These are phyloP conservation scores for Lamellibrachia columna DNA, from an alignment of 2,888 invertebrate species.

Conservation along the genomic window DNA sequence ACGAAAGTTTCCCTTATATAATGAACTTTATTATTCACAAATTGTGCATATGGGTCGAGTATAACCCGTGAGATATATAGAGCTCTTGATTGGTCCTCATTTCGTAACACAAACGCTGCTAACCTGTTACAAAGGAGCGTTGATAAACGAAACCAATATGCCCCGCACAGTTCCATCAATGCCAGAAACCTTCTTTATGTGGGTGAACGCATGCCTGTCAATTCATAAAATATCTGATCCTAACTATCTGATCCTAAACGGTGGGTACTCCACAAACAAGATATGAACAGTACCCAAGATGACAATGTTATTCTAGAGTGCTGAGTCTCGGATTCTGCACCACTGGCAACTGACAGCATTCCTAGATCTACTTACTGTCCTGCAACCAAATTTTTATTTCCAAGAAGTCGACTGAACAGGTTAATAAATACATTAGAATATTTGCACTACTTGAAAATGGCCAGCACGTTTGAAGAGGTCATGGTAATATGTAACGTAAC, in stretches of 20 bases:
- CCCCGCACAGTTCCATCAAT: not conserved
- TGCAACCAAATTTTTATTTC: not conserved
- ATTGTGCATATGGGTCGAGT: not conserved
- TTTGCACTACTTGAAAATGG: not conserved
- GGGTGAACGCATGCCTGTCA: not conserved
- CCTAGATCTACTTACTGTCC: not conserved
- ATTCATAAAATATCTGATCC: constrained; percentile 6
- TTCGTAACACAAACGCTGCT: not conserved
- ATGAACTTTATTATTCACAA: constrained; percentile 16
- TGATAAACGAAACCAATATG: not conserved
- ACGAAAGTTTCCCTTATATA: not conserved
- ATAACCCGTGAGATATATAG: not conserved
- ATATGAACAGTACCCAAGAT: not conserved
- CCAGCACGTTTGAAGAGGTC: not conserved
- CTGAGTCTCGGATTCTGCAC: too few relatives aligned
- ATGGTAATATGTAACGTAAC: not conserved
- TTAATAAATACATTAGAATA: not conserved
- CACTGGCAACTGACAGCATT: not conserved
- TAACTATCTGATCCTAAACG: not conserved
- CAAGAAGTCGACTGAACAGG: not conserved
- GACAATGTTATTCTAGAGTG: too few relatives aligned
- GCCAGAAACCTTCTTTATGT: not conserved
- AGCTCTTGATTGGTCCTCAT: not conserved
- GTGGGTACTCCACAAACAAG: not conserved
- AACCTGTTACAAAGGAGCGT: not conserved